Percentiles rank a stretch among this genome's conserved stretches.
Evolutionary conservation across 2,888 invertebrate genomes (phyloP).

Genomic region (Drosophila yooni): DNA sequence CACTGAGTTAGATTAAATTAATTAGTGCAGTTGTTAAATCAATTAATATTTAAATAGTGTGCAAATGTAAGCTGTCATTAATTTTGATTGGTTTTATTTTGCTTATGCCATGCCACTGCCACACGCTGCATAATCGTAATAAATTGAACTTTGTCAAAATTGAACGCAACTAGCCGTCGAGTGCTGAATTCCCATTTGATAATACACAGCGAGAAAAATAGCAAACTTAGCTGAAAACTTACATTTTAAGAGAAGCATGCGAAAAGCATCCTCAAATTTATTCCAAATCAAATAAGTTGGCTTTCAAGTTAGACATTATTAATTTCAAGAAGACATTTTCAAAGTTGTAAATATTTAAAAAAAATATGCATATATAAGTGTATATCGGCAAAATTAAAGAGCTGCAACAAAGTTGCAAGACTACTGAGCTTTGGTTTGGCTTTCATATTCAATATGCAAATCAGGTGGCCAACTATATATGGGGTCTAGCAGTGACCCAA

Average conservation of each 20-base stretch:
- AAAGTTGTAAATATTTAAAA: too few species aligned
- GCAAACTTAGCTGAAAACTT: background rate
- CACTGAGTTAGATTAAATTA: slow-evolving; percentile 27
- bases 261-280: too few species aligned
- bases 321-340: background rate
- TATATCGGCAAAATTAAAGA: too few species aligned
- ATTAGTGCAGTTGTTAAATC: slow-evolving; percentile 24
- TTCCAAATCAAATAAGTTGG: too few species aligned
- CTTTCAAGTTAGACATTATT: too few species aligned
- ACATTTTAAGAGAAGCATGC: too few species aligned
- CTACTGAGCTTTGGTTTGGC: slow-evolving; percentile 10
- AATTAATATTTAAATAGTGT: slow-evolving; percentile 14
- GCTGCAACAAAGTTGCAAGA: background rate
- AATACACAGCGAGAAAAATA: background rate
- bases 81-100: background rate
- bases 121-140: background rate
- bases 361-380: too few species aligned
- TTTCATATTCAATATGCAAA: slow-evolving; percentile 72
- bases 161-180: background rate
- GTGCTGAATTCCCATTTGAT: background rate
- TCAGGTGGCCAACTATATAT: slow-evolving; percentile 23
- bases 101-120: background rate
- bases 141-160: background rate
- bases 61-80: background rate
- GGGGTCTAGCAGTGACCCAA: background rate